Evolutionary conservation across 2,888 invertebrate species (phyloP).

Genomic region (Conchocele bisecta): DNA sequence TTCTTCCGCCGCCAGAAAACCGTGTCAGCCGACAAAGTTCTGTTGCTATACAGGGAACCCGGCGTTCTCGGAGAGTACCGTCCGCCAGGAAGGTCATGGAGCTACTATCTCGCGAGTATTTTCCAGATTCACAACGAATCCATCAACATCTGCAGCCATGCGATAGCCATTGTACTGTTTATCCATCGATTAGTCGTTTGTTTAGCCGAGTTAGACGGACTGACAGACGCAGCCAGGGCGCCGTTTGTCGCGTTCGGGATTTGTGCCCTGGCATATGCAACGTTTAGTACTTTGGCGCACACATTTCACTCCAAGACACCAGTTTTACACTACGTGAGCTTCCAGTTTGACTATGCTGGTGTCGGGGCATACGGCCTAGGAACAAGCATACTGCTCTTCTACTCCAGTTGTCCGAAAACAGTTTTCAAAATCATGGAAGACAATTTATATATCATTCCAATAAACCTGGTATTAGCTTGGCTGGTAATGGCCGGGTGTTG

Average conservation of each 20-base stretch:
- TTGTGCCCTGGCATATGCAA: conserved; percentile 50
- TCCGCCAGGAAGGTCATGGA: conserved; percentile 50
- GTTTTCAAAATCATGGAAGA: conserved; percentile 29
- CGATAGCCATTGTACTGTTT: conserved; percentile 61
- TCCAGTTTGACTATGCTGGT: conserved; percentile 72
- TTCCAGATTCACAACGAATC: conserved; percentile 75
- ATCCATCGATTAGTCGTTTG: conserved; percentile 28
- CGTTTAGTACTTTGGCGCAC: conserved; percentile 67
- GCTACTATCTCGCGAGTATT: conserved; percentile 67
- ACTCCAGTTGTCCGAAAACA: conserved; percentile 51
- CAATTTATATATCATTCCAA: not conserved
- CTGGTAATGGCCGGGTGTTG: conserved; percentile 59
- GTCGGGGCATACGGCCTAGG: conserved; percentile 68
- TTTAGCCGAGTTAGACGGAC: not conserved
- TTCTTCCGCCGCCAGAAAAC: too few species aligned
- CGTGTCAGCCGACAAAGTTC: too few species aligned
- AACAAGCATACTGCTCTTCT: conserved; percentile 60
- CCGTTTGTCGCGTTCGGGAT: conserved; percentile 60
- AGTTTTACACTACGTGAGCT: conserved; percentile 68
- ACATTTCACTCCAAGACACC: conserved; percentile 70
- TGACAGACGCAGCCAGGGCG: conserved; percentile 28
- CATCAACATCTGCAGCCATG: conserved; percentile 74
- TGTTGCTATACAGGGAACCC: conserved; percentile 63
- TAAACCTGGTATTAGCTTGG: conserved; percentile 55
- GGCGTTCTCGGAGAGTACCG: conserved; percentile 69